These are phyloP conservation scores for Drosophila pachea DNA, from an alignment of 1,140 invertebrate species.

Conservation along the genomic window DNA sequence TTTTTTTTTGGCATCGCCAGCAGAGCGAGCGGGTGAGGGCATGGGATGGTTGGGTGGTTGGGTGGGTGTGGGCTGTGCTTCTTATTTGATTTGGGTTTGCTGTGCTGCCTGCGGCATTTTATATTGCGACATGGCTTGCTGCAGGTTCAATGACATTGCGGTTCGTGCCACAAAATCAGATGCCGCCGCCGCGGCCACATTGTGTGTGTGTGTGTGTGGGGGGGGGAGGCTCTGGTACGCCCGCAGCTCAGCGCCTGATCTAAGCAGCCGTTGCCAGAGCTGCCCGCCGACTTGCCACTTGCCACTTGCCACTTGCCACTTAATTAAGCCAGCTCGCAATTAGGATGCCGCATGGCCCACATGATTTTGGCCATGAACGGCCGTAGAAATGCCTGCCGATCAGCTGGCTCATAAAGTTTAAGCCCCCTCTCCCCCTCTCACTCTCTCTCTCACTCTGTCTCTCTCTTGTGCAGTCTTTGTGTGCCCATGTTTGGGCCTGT, in stretches of 20 bases:
- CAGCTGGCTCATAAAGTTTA: conserved; percentile 64
- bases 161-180: conserved; percentile 55
- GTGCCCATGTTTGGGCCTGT: conserved; percentile 60
- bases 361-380: conserved; percentile 19
- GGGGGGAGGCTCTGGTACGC: conserved; percentile 30
- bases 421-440: neutral
- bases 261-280: neutral
- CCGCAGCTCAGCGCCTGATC: conserved; percentile 41
- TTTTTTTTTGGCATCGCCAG: conserved; percentile 34
- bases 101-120: conserved; percentile 46
- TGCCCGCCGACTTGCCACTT: neutral
- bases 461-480: conserved; percentile 30
- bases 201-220: no score
- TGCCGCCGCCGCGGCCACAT: conserved; percentile 40
- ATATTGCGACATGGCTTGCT: conserved; percentile 45
- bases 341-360: conserved; percentile 41
- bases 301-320: neutral
- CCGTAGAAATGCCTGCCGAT: conserved; percentile 19
- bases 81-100: conserved; percentile 37
- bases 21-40: neutral
- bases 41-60: neutral
- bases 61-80: conserved; percentile 14
- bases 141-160: conserved; percentile 64
- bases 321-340: conserved; percentile 43
- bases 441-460: neutral